Evolutionary conservation across 2,113 vertebrate genomes (phyloP).

Genomic region (Callipepla squamata): DNA sequence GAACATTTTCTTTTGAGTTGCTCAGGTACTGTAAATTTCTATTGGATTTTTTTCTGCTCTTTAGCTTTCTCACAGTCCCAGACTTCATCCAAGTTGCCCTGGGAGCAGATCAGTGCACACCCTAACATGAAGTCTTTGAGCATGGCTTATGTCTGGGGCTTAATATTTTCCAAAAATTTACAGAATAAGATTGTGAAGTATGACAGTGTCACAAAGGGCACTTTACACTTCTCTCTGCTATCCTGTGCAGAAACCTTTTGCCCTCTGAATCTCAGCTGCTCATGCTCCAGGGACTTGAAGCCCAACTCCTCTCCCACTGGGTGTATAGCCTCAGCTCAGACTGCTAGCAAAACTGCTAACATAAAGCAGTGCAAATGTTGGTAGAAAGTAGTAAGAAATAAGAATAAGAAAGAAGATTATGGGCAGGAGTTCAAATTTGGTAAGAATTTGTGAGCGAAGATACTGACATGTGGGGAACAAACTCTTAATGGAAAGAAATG

Average conservation of each 20-base stretch:
- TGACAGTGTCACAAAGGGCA: background rate
- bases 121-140: background rate
- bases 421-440: background rate
- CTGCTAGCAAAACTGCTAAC: background rate
- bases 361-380: background rate
- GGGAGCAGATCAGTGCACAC: background rate
- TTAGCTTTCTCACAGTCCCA: background rate
- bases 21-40: background rate
- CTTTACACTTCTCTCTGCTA: background rate
- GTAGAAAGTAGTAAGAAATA: background rate
- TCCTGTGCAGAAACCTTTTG: background rate
- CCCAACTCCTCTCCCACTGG: background rate
- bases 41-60: background rate
- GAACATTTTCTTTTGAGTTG: background rate
- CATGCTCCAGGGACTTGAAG: background rate
- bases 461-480: background rate
- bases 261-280: background rate
- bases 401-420: background rate
- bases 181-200: background rate
- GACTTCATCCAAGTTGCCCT: fast-evolving
- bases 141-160: background rate
- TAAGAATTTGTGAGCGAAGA: background rate
- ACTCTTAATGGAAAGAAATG: background rate
- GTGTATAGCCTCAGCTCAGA: background rate
- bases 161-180: background rate